A percentile compares a stretch with the other conserved stretches of the same genome.
phyloP scores from a whole-genome alignment of 1,140 invertebrate species.

The Eciton burchellii region DNA sequence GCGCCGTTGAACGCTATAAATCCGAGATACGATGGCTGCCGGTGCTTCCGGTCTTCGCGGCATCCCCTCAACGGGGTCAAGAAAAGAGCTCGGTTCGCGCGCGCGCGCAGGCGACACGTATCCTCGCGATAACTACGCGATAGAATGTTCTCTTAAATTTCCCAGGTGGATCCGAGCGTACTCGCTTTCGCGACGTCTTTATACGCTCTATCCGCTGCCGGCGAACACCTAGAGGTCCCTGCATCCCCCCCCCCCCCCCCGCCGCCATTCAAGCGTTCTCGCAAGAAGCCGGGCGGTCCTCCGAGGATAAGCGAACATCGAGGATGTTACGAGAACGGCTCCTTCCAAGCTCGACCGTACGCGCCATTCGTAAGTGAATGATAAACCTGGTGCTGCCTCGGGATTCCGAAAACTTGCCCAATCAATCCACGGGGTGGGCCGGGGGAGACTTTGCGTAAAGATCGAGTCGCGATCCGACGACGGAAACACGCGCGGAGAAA shows the following conservation, averaged over 20 bases:
- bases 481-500: neutral
- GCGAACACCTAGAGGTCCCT: constrained; percentile 65
- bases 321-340: constrained; percentile 67
- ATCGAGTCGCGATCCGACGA: neutral
- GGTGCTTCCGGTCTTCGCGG: constrained; percentile 33
- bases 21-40: constrained; percentile 41
- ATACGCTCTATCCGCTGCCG: constrained; percentile 62
- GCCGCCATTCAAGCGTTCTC: constrained; percentile 63
- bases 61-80: constrained; percentile 57
- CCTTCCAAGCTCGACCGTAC: neutral
- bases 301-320: constrained; percentile 74
- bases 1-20: constrained; percentile 51
- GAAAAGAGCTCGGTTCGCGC: constrained; percentile 49
- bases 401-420: constrained; percentile 38
- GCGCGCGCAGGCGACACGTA: constrained; percentile 56
- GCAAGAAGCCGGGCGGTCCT: constrained; percentile 63
- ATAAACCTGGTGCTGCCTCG: neutral
- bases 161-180: constrained; percentile 71
- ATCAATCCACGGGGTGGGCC: neutral
- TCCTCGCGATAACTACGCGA: constrained; percentile 74
- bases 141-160: constrained; percentile 77
- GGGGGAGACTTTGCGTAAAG: neutral
- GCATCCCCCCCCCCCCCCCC: constrained; percentile 11
- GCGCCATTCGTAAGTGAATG: constrained; percentile 2
- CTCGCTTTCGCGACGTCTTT: constrained; percentile 74